These are phyloP conservation scores for Gila robusta DNA, from an alignment of 2,797 vertebrate genomes.

Conservation along the genomic window DNA sequence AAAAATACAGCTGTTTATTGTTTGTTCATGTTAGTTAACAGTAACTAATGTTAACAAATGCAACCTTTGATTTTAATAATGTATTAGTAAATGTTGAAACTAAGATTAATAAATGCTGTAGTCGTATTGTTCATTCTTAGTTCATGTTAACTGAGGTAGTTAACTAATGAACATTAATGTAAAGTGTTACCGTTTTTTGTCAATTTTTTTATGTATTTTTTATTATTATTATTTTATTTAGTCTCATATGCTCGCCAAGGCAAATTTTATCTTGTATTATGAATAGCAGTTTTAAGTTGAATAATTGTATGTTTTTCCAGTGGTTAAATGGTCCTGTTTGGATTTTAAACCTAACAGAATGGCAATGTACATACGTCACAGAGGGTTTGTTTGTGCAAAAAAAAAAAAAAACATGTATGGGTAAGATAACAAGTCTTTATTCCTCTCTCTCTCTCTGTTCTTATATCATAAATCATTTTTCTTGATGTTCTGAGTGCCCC, in stretches of 20 bases:
- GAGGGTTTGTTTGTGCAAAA: slow-evolving; percentile 7
- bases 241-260: not conserved
- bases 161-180: too few relatives aligned
- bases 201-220: too few relatives aligned
- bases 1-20: too few relatives aligned
- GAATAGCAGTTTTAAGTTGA: not conserved
- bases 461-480: not conserved
- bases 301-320: not conserved
- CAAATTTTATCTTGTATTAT: not conserved
- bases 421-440: slow-evolving; percentile 2
- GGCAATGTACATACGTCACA: not conserved
- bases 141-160: too few relatives aligned
- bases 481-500: not conserved
- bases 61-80: too few relatives aligned
- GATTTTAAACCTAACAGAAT: slow-evolving; percentile 1
- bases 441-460: slow-evolving; percentile 10
- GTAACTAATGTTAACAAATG: too few relatives aligned
- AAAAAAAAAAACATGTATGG: not conserved
- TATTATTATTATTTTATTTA: not conserved
- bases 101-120: too few relatives aligned
- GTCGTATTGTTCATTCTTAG: too few relatives aligned
- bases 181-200: too few relatives aligned
- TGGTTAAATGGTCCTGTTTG: not conserved
- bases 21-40: too few relatives aligned
- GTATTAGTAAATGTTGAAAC: too few relatives aligned